A percentile compares a stretch with the other conserved stretches of the same genome.
Conservation (phyloP, 2,113 vertebrate genomes). For the Sinosuthora webbiana region DNA sequence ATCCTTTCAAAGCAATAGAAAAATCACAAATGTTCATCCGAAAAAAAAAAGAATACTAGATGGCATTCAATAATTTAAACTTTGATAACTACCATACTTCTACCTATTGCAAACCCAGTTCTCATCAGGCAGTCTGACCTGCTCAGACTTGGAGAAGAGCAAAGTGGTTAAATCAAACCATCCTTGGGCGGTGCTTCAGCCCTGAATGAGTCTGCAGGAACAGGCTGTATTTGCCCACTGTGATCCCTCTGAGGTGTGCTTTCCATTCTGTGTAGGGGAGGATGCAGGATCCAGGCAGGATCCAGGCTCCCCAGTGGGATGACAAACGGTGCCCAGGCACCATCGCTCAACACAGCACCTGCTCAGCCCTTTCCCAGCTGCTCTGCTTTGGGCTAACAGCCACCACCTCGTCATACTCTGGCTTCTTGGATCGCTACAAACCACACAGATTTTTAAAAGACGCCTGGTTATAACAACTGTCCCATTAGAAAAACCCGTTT, state of each 20-base stretch:
- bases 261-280: accelerated
- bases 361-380: not conserved
- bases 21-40: not conserved
- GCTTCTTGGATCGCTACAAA: not conserved
- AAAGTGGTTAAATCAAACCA: not conserved
- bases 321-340: not conserved
- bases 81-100: not conserved
- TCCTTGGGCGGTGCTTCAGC: not conserved
- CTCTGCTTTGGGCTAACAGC: not conserved
- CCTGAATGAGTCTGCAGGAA: not conserved
- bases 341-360: not conserved
- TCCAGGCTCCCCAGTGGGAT: accelerated
- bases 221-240: accelerated
- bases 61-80: not conserved
- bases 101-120: not conserved
- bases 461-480: not conserved
- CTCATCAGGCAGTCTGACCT: not conserved
- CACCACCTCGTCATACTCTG: accelerated
- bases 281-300: not conserved
- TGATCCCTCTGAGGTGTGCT: accelerated
- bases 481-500: not conserved
- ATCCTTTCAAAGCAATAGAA: not conserved
- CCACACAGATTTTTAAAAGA: not conserved
- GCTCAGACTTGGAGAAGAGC: not conserved
- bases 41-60: not conserved